Conservation (phyloP, 2,113 vertebrate species). For the Dromiciops gliroides region DNA sequence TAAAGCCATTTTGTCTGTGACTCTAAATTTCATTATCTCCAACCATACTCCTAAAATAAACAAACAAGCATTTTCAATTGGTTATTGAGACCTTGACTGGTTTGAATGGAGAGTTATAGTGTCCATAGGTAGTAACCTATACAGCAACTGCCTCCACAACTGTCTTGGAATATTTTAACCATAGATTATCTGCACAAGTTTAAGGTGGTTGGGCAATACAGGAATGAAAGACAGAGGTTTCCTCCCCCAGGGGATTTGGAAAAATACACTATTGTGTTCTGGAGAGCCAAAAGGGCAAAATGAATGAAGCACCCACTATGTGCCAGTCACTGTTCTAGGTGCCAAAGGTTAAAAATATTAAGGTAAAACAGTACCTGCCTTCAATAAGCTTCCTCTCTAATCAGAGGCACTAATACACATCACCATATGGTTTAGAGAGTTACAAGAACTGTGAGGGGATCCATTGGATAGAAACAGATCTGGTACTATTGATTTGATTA, state of each 20-base stretch:
- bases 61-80: not conserved
- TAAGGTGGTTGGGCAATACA: not conserved
- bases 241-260: not conserved
- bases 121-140: not conserved
- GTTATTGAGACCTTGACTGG: not conserved
- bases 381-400: not conserved
- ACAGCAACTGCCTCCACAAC: not conserved
- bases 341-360: not conserved
- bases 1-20: not conserved
- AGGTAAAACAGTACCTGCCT: not conserved
- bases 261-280: not conserved
- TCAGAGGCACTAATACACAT: not conserved
- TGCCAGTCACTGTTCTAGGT: not conserved
- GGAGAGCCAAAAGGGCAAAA: not conserved
- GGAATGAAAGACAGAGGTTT: not conserved
- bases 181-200: not conserved
- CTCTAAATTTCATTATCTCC: not conserved
- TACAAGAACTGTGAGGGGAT: not conserved
- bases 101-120: not conserved
- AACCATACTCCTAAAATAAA: not conserved
- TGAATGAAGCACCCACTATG: not conserved
- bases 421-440: not conserved
- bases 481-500: not conserved
- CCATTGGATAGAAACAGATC: not conserved
- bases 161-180: not conserved